phyloP scores from a whole-genome alignment of 2,888 invertebrate species.

The Aphrophora alni region DNA sequence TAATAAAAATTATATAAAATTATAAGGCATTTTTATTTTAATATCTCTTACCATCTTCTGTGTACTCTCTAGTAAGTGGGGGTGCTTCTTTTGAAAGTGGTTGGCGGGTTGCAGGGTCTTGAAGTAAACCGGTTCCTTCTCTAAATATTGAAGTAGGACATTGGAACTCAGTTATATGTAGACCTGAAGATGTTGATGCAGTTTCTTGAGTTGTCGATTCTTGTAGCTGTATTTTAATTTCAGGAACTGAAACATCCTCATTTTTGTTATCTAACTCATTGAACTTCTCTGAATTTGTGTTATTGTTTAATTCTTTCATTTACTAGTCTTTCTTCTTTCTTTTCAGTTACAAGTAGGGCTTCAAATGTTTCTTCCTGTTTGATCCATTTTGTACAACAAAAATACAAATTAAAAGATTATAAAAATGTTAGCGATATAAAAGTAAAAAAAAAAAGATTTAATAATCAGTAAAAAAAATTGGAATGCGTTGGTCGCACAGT shows the following conservation, averaged over 20 bases:
- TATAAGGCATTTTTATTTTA: not conserved
- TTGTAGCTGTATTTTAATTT: not conserved
- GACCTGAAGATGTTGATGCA: not conserved
- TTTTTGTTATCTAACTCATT: not conserved
- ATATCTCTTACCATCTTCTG: not conserved
- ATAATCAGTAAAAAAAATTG: no score
- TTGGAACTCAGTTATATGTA: not conserved
- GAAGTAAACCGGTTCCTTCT: not conserved
- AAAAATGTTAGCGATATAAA: no score
- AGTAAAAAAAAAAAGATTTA: no score
- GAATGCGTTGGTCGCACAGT: no score
- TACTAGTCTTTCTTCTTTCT: not conserved
- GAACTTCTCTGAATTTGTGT: not conserved
- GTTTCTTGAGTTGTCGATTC: not conserved
- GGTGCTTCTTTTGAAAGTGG: not conserved
- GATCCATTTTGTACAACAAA: not conserved
- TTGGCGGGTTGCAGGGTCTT: not conserved
- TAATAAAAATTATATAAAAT: no score
- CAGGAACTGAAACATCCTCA: not conserved
- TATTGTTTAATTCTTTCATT: slow-evolving; percentile 2
- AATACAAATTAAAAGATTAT: no score
- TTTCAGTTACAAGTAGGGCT: not conserved
- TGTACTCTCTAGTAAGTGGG: not conserved
- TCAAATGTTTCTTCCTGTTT: slow-evolving; percentile 9
- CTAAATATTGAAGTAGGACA: not conserved